These are phyloP conservation scores for Drosophila neonasuta DNA, from an alignment of 2,888 invertebrate species.

Conservation along the genomic window DNA sequence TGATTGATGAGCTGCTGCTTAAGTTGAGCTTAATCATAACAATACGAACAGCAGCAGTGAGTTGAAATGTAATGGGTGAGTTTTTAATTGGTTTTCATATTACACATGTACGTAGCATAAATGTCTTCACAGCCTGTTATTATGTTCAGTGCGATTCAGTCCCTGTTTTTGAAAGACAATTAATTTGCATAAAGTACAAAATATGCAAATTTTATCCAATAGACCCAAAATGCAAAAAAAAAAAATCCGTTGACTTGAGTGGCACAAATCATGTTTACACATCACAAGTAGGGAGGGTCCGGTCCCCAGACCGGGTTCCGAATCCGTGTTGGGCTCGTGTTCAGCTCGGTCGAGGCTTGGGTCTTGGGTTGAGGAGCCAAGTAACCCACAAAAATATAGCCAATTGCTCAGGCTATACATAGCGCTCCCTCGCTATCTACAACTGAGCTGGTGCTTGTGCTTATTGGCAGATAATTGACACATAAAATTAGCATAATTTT, in stretches of 20 bases:
- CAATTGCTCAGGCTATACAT: conserved; percentile 18
- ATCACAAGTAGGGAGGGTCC: conserved; percentile 43
- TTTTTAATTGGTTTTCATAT: conserved; percentile 47
- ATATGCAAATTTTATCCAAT: conserved; percentile 63
- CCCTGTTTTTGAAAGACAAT: conserved; percentile 33
- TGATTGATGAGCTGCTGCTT: conserved; percentile 48
- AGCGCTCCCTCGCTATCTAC: conserved; percentile 1
- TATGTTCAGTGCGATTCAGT: conserved; percentile 12
- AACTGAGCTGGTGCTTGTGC: conserved; percentile 43
- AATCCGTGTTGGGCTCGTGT: conserved; percentile 3
- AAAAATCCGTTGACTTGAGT: conserved; percentile 58
- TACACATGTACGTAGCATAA: conserved; percentile 7
- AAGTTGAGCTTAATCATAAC: conserved; percentile 8
- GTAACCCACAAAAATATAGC: conserved; percentile 49
- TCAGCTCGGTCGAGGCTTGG: not conserved
- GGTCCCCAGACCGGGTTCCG: not conserved
- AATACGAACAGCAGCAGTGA: not conserved
- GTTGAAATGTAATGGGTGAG: not conserved
- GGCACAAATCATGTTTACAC: conserved; percentile 75
- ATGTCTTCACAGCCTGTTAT: conserved; percentile 30
- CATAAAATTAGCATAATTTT: conserved; percentile 81
- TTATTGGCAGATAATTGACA: conserved; percentile 81
- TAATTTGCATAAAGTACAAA: conserved; percentile 70
- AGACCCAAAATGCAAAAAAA: conserved; percentile 51
- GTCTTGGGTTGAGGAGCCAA: conserved; percentile 12